A percentile compares a stretch with the other conserved stretches of the same genome.
phyloP scores from a whole-genome alignment of 2,797 vertebrate species.

The Otolemur crassicaudatus region DNA sequence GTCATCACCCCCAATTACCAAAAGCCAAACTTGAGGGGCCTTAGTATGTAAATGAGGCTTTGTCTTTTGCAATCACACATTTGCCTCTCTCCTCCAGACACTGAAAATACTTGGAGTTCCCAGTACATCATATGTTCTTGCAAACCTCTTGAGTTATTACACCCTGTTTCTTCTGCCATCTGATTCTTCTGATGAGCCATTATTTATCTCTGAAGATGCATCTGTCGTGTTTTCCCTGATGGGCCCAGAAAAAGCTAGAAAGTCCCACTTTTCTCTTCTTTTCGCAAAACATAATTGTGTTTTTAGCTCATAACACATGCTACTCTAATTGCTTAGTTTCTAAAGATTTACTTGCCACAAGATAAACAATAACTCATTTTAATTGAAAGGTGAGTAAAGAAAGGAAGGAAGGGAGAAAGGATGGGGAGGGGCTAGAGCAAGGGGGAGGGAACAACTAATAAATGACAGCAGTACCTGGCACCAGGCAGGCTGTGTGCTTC shows the following conservation, averaged over 20 bases:
- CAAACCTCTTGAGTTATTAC: background rate
- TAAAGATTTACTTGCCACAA: background rate
- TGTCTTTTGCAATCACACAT: background rate
- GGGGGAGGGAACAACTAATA: background rate
- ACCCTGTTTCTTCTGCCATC: slow-evolving; percentile 18
- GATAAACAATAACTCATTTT: background rate
- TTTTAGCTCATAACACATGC: background rate
- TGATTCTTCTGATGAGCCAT: slow-evolving; percentile 13
- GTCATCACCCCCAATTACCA: background rate
- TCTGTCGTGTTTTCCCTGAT: background rate
- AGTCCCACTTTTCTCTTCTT: background rate
- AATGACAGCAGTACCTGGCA: background rate
- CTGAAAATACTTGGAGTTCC: background rate
- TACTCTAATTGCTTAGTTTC: background rate
- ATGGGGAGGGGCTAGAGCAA: background rate
- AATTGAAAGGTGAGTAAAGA: background rate
- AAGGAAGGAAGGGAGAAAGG: background rate
- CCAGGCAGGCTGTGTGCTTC: background rate
- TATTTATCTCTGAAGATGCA: background rate
- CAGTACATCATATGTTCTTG: background rate
- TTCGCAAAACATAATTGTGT: background rate
- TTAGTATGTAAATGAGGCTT: background rate
- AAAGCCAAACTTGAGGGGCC: background rate
- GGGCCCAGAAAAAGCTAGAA: background rate
- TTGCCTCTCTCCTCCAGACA: background rate